phyloP scores from a whole-genome alignment of 2,888 invertebrate genomes.

The Apodemia zela region DNA sequence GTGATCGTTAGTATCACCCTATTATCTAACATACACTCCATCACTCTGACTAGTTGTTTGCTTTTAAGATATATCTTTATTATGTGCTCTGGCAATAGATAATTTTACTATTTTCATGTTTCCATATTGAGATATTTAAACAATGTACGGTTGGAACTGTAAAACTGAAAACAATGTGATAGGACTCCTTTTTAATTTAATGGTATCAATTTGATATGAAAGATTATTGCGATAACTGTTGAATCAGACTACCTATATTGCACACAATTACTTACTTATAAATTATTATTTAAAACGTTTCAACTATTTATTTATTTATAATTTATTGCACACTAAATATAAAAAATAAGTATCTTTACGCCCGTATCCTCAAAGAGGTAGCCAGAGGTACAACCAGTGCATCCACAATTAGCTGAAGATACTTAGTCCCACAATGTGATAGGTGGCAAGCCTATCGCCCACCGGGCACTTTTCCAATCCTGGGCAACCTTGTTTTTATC shows the following conservation, averaged over 20 bases:
- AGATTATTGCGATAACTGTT: slow-evolving; percentile 14
- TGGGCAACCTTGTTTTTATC: too few species aligned
- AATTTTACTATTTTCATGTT: slow-evolving; percentile 45
- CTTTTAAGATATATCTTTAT: slow-evolving; percentile 67
- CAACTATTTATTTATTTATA: neutral
- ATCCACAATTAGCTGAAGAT: too few species aligned
- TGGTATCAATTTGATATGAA: slow-evolving; percentile 74
- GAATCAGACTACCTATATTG: neutral
- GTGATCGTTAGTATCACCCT: slow-evolving; percentile 48
- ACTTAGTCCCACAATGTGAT: too few species aligned
- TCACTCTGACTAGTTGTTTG: slow-evolving; percentile 60
- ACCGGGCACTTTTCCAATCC: too few species aligned
- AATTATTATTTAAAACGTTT: neutral
- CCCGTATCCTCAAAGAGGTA: too few species aligned
- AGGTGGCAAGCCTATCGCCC: too few species aligned
- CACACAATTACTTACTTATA: neutral
- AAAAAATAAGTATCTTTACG: too few species aligned
- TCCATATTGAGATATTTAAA: slow-evolving; percentile 28
- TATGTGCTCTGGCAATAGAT: slow-evolving; percentile 50
- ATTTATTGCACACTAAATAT: too few species aligned
- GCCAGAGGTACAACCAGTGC: too few species aligned
- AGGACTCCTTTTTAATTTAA: slow-evolving; percentile 61
- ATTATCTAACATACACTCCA: slow-evolving; percentile 57
- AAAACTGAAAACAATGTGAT: slow-evolving; percentile 33
- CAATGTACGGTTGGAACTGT: neutral